Conservation (phyloP, 2,888 invertebrate genomes). For the Nyleta sp. region DNA sequence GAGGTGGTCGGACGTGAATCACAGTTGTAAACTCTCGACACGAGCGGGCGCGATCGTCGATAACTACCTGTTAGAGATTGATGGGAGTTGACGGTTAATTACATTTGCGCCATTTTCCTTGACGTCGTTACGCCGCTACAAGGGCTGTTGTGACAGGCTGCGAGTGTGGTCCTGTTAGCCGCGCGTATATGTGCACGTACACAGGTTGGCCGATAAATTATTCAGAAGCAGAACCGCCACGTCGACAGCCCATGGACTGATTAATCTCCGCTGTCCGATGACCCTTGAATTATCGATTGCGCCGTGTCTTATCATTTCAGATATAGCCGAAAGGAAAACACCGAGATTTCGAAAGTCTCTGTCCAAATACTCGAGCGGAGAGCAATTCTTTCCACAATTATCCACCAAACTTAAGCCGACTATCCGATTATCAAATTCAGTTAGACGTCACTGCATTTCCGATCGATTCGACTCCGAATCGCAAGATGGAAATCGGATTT, state of each 20-base stretch:
- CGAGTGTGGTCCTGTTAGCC: slow-evolving; percentile 22
- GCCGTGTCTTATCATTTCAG: slow-evolving; percentile 43
- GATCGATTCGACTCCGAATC: too few relatives aligned
- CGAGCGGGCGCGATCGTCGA: slow-evolving; percentile 57
- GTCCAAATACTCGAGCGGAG: background rate
- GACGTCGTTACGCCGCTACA: slow-evolving; percentile 60
- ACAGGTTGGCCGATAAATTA: slow-evolving; percentile 62
- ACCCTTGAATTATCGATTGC: slow-evolving; percentile 58
- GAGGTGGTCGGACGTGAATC: slow-evolving; percentile 47
- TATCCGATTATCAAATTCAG: too few relatives aligned
- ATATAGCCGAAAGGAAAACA: slow-evolving; percentile 10
- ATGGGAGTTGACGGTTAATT: slow-evolving; percentile 66
- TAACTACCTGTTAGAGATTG: slow-evolving; percentile 67
- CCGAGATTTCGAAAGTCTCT: background rate
- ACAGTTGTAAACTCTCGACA: slow-evolving; percentile 59
- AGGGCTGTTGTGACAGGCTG: slow-evolving; percentile 55
- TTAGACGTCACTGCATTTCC: too few relatives aligned
- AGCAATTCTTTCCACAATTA: too few relatives aligned
- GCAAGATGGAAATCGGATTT: too few relatives aligned
- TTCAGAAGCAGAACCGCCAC: slow-evolving; percentile 63
- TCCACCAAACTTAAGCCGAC: too few relatives aligned
- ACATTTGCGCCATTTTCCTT: slow-evolving; percentile 67
- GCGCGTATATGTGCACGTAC: slow-evolving; percentile 31
- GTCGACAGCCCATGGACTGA: slow-evolving; percentile 60
- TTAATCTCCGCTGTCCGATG: slow-evolving; percentile 62